A percentile compares a stretch with the other conserved stretches of the same genome.
phyloP scores from a whole-genome alignment of 2,797 vertebrate species.

The Xenops minutus region DNA sequence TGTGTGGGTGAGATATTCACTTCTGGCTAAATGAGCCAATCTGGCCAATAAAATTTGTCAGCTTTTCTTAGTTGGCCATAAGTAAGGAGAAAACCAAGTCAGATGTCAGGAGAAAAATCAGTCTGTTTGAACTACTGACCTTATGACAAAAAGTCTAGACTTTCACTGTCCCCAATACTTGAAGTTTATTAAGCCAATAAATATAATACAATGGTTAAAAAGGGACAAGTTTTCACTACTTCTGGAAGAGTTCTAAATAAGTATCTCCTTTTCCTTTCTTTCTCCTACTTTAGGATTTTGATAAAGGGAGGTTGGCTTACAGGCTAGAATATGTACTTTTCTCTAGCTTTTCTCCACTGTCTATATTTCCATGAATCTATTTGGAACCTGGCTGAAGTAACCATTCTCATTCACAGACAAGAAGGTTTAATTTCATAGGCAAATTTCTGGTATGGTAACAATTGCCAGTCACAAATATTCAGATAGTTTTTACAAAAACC shows the following conservation, averaged over 20 bases:
- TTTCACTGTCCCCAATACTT: neutral
- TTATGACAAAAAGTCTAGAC: neutral
- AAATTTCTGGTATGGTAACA: neutral
- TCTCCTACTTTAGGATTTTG: neutral
- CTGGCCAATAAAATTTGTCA: slow-evolving; percentile 12
- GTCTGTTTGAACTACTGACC: slow-evolving; percentile 11
- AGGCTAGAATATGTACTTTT: neutral
- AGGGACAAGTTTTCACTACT: neutral
- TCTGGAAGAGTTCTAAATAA: neutral
- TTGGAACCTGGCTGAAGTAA: neutral
- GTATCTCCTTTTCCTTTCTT: neutral
- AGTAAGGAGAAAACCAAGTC: slow-evolving; percentile 43
- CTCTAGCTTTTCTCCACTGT: neutral
- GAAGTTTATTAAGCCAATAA: slow-evolving; percentile 39
- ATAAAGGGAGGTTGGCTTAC: neutral
- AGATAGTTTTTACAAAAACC: neutral
- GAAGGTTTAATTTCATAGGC: neutral
- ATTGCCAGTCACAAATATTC: neutral
- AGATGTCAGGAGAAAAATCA: slow-evolving; percentile 27
- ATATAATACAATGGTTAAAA: neutral
- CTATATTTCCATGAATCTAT: neutral
- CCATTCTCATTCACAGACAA: neutral
- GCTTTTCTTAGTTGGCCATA: neutral
- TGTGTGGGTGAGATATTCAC: neutral
- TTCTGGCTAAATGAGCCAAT: slow-evolving; percentile 29